These are phyloP conservation scores for Heliconius nattereri DNA, from an alignment of 1,140 invertebrate genomes.

Conservation along the genomic window DNA sequence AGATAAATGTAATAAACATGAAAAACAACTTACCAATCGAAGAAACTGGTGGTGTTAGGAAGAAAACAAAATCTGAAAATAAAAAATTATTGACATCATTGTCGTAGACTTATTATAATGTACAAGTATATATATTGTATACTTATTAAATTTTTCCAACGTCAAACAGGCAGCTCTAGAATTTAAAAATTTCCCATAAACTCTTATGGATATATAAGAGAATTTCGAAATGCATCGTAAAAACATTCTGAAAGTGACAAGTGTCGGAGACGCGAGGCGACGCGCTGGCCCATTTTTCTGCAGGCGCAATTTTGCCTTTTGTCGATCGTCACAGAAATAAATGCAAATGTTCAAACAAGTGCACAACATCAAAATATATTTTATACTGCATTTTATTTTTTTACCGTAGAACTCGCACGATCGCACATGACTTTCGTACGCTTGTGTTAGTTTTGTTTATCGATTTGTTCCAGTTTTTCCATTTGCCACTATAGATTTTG, in stretches of 20 bases:
- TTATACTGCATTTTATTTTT: slow-evolving; percentile 5
- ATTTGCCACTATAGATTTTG: neutral
- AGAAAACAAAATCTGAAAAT: slow-evolving; percentile 2
- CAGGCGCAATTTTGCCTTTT: slow-evolving; percentile 18
- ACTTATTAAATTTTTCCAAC: too few relatives aligned
- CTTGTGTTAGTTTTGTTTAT: neutral
- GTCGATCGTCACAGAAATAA: slow-evolving; percentile 19
- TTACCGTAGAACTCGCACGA: neutral
- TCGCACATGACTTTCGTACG: neutral
- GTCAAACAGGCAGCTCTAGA: neutral
- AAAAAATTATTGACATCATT: neutral
- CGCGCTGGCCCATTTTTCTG: slow-evolving; percentile 20
- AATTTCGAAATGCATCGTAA: slow-evolving; percentile 9
- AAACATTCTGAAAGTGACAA: slow-evolving; percentile 15
- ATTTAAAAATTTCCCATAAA: neutral
- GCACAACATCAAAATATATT: slow-evolving; percentile 7
- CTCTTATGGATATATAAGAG: neutral
- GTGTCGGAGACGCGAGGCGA: neutral
- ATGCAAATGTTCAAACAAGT: slow-evolving; percentile 13
- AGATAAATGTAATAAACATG: neutral
- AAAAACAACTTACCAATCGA: neutral
- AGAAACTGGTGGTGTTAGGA: neutral
- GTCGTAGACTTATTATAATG: too few relatives aligned
- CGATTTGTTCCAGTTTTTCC: neutral
- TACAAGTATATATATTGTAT: too few relatives aligned